These are phyloP conservation scores for Gryllus bimaculatus DNA, from an alignment of 1,140 invertebrate species.

Conservation along the genomic window DNA sequence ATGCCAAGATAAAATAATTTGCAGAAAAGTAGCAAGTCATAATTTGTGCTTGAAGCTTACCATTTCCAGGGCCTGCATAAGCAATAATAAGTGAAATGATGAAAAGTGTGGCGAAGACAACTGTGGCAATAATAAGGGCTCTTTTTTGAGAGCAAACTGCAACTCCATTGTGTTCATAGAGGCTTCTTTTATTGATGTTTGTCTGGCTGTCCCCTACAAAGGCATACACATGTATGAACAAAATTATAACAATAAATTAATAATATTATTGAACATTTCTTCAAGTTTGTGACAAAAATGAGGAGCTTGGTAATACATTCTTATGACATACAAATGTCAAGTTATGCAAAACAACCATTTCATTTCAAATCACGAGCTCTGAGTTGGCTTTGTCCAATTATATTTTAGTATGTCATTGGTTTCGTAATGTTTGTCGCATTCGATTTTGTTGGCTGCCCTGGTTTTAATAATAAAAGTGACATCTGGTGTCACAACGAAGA, in stretches of 20 bases:
- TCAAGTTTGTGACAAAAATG: too few relatives aligned
- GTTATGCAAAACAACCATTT: too few relatives aligned
- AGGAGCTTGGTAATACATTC: too few relatives aligned
- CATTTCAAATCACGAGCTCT: too few relatives aligned
- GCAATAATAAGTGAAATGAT: slow-evolving; percentile 77
- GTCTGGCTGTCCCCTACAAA: slow-evolving; percentile 55
- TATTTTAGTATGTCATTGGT: too few relatives aligned
- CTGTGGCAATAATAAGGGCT: slow-evolving; percentile 66
- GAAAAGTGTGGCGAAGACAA: slow-evolving; percentile 69
- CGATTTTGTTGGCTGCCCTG: background rate
- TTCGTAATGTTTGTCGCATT: too few relatives aligned
- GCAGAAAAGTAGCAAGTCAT: background rate
- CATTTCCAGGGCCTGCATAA: slow-evolving; percentile 71
- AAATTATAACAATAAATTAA: too few relatives aligned
- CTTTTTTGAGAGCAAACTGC: slow-evolving; percentile 79
- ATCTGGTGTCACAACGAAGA: background rate
- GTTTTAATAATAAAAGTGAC: background rate
- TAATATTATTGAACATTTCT: too few relatives aligned
- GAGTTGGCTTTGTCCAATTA: too few relatives aligned
- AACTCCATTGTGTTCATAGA: slow-evolving; percentile 65
- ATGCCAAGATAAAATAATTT: background rate
- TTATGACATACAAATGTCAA: too few relatives aligned
- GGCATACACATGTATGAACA: slow-evolving; percentile 19
- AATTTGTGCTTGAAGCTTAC: slow-evolving; percentile 35
- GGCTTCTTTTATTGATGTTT: slow-evolving; percentile 58